A percentile compares a stretch with the other conserved stretches of the same genome.
phyloP scores from a whole-genome alignment of 2,797 vertebrate genomes.

The Rhodeus uyekii region DNA sequence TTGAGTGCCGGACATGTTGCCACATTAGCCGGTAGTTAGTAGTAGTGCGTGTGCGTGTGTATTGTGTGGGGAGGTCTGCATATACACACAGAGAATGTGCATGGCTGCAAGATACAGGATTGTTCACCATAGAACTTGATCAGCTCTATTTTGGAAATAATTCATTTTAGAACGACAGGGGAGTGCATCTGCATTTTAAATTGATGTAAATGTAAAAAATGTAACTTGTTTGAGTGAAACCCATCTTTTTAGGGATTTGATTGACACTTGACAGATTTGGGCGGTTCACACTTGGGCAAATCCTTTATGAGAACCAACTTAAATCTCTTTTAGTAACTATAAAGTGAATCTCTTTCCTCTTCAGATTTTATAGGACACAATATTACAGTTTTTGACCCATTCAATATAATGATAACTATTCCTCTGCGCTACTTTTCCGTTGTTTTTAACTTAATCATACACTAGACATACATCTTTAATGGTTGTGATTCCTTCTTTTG shows the following conservation, averaged over 20 bases:
- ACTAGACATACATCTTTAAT: too few relatives aligned
- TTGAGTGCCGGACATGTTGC: slow-evolving; percentile 40
- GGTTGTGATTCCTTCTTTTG: too few relatives aligned
- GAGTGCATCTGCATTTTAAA: too few relatives aligned
- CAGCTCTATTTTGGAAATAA: too few relatives aligned
- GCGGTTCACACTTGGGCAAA: background rate
- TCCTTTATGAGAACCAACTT: background rate
- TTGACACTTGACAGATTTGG: background rate
- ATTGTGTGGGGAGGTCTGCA: background rate
- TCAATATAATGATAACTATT: too few relatives aligned
- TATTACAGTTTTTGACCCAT: background rate
- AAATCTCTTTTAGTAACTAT: background rate
- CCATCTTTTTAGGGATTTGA: background rate
- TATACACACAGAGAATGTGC: background rate
- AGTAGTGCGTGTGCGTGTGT: background rate
- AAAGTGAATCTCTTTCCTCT: background rate
- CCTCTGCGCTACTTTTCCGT: too few relatives aligned
- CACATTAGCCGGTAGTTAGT: slow-evolving; percentile 47
- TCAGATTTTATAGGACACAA: background rate
- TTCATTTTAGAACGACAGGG: too few relatives aligned
- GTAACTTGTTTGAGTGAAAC: too few relatives aligned
- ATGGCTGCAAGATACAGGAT: too few relatives aligned
- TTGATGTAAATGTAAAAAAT: too few relatives aligned
- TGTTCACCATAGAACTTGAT: too few relatives aligned
- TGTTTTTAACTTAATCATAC: too few relatives aligned